Percentiles rank a stretch among this genome's conserved stretches.
These are phyloP conservation scores for Caenorhabditis sp. DNA, from an alignment of 2,888 invertebrate genomes.

Conservation along the genomic window DNA sequence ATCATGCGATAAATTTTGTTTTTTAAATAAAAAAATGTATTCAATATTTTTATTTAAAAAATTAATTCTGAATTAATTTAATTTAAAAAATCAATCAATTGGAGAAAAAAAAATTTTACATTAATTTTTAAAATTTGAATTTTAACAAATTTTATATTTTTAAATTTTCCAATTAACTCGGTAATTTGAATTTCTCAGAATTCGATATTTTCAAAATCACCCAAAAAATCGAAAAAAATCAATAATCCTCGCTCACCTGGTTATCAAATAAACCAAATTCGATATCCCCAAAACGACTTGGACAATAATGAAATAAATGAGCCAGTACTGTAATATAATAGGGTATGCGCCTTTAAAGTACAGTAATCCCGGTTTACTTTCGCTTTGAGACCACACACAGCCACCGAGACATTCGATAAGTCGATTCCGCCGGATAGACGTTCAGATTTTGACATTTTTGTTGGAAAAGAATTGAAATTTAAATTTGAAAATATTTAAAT, in stretches of 20 bases:
- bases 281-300: slow-evolving; percentile 30
- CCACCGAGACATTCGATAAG: slow-evolving; percentile 33
- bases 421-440: slow-evolving; percentile 20
- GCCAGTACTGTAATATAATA: slow-evolving; percentile 23
- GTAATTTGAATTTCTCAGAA: too few species aligned
- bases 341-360: neutral
- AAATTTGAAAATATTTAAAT: slow-evolving; percentile 9
- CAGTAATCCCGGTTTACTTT: slow-evolving; percentile 10
- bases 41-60: too few species aligned
- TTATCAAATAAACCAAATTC: slow-evolving; percentile 13
- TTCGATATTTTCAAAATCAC: too few species aligned
- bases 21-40: too few species aligned
- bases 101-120: too few species aligned
- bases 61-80: too few species aligned
- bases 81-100: too few species aligned
- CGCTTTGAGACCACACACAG: slow-evolving; percentile 33
- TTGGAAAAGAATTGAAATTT: neutral
- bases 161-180: too few species aligned
- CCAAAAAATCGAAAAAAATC: too few species aligned
- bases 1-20: too few species aligned
- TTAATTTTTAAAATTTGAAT: too few species aligned
- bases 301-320: slow-evolving; percentile 32
- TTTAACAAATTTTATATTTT: too few species aligned
- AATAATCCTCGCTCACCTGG: slow-evolving; percentile 1
- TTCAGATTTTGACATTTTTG: neutral